Evolutionary conservation across 2,113 vertebrate species (phyloP), one percentile per base, ranked within the genome.

Genomic region (Speoplatyrhinus poulsoni): DNA sequence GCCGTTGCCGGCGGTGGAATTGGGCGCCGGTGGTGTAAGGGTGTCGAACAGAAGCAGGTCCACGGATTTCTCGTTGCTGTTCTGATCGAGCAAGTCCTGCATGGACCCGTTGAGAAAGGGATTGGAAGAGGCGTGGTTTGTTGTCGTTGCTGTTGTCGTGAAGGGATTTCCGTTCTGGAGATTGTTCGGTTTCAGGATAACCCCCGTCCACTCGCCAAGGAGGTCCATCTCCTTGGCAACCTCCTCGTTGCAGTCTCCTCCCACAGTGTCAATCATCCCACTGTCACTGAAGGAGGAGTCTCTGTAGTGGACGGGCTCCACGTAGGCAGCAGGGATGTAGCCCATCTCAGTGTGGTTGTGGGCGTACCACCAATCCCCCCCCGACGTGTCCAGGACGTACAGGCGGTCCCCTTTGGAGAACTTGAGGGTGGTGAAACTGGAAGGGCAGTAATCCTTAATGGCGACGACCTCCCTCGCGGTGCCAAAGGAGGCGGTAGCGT

Each of bases 261-360:
- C 91, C 1, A 95, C 76, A 1, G 90, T 91, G 87, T 98, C 96
- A 12, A 99, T 95, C 91, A 98, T 90, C 0, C 97, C 96, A 0
- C 98, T 98, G 90, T 99, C 96, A 0, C 94, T 96, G 49, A 98
- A 92, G 0, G 93, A 94, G 0, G 96, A 96, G 82, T 94, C 93
- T 36, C 94, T 90, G 82, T 88, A 89, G 81, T 87, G 93, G 0
- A 98, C 67, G 1, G 97, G 96, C 72, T 97, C 90, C 50, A 99
- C 98, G 0, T 99, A 95, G 5, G 96, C 95, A 3, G 97, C 93
- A 0, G 98, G 98, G 81, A 99, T 98, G 81, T 99, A 99, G 10
- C 98, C 98, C 95, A 99, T 99, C 81, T 99, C 98, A 0, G 93
- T 98, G 82, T 95, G 98, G 85, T 98, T 99, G 90, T 99, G 98